phyloP scores from a whole-genome alignment of 2,113 vertebrate species.

The Cyprinus carpio region DNA sequence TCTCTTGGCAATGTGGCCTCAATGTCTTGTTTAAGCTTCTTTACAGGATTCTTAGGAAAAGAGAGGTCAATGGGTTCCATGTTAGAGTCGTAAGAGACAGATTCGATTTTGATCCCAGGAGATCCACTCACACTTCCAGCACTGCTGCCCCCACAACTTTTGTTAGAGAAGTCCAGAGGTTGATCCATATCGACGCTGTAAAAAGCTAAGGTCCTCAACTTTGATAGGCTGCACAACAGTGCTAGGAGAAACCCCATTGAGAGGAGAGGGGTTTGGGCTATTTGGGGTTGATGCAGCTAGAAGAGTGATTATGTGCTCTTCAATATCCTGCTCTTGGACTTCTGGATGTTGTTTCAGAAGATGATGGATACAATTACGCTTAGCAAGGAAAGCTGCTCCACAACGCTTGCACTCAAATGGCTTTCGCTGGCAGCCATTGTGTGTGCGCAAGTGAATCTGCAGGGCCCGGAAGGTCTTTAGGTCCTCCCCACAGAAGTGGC shows the following conservation, averaged over 20 bases:
- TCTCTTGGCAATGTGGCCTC: constrained; percentile 9
- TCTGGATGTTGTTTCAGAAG: constrained; percentile 94
- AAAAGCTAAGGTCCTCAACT: constrained; percentile 47
- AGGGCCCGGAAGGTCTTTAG: constrained; percentile 88
- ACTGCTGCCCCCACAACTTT: constrained; percentile 52
- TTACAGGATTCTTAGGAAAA: constrained; percentile 82
- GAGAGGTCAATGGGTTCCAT: constrained; percentile 94
- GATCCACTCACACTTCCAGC: constrained; percentile 30
- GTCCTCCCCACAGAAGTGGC: constrained; percentile 88
- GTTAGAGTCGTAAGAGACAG: constrained; percentile 37
- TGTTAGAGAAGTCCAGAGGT: constrained; percentile 93
- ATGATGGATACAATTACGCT: constrained; percentile 95
- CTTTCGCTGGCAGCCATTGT: constrained; percentile 90
- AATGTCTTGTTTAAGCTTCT: constrained; percentile 68
- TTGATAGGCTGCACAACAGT: constrained; percentile 36
- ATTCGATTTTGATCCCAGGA: constrained; percentile 45
- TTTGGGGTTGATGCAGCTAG: constrained; percentile 17
- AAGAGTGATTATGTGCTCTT: constrained; percentile 65
- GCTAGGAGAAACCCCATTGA: constrained; percentile 38
- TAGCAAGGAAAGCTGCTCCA: constrained; percentile 87
- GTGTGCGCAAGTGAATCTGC: constrained; percentile 90
- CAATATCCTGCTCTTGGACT: constrained; percentile 80
- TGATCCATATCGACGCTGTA: constrained; percentile 77
- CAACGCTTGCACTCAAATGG: constrained; percentile 92
- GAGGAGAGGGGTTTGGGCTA: constrained; percentile 31